A percentile compares a stretch with the other conserved stretches of the same genome.
phyloP scores from a whole-genome alignment of 2,797 vertebrate species.

The Sparus aurata region DNA sequence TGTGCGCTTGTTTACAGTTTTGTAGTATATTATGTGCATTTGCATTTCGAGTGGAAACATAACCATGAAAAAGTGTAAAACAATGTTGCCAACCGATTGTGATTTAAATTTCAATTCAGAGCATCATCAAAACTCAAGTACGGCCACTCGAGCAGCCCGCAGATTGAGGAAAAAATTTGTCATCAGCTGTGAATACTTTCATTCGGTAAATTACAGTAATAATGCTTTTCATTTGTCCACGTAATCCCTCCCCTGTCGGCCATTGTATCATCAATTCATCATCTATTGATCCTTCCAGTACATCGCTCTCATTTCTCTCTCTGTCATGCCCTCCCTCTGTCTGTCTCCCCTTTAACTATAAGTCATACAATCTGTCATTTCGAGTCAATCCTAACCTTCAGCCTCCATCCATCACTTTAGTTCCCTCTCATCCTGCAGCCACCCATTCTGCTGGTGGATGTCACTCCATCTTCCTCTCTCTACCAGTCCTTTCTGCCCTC shows the following conservation, averaged over 20 bases:
- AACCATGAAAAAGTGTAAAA: background rate
- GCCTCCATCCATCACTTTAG: slow-evolving; percentile 12
- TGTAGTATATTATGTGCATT: slow-evolving; percentile 1
- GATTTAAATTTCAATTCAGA: slow-evolving; percentile 1
- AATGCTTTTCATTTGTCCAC: slow-evolving; percentile 10
- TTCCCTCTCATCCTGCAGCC: slow-evolving; percentile 3
- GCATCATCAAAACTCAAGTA: background rate
- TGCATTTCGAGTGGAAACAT: slow-evolving; percentile 6
- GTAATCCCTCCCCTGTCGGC: background rate
- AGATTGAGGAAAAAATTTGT: background rate
- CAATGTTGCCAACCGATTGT: background rate
- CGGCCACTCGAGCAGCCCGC: background rate
- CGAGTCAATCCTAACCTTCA: slow-evolving; percentile 22
- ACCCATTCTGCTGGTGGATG: background rate
- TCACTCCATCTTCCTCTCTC: background rate
- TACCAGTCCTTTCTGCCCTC: background rate
- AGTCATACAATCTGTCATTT: slow-evolving; percentile 31
- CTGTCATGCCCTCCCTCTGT: background rate
- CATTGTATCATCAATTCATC: slow-evolving; percentile 32
- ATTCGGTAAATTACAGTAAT: background rate
- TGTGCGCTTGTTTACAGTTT: background rate
- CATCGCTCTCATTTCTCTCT: slow-evolving; percentile 21
- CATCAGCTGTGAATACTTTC: slow-evolving; percentile 4
- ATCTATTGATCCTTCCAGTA: slow-evolving; percentile 33
- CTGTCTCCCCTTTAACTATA: slow-evolving; percentile 13